phyloP scores from a whole-genome alignment of 2,113 vertebrate species.

The Pelecanus crispus region DNA sequence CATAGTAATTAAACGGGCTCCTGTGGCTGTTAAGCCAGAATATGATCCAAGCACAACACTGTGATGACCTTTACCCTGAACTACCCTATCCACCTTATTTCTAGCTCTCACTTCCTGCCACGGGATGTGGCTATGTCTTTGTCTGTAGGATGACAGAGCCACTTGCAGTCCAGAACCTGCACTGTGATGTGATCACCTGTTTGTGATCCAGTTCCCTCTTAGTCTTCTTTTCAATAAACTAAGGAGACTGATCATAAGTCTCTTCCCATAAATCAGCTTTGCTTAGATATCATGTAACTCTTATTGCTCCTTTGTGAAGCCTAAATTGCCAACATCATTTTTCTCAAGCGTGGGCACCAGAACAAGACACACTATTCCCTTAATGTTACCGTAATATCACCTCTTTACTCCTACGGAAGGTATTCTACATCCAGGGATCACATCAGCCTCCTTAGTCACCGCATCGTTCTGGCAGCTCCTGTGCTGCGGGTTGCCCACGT shows the following conservation, averaged over 20 bases:
- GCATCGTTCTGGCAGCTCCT: background rate
- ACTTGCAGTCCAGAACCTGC: background rate
- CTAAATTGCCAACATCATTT: background rate
- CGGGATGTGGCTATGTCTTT: background rate
- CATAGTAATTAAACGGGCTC: background rate
- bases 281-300: background rate
- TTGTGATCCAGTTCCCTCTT: background rate
- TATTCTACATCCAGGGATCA: background rate
- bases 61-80: background rate
- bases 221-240: background rate
- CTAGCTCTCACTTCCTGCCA: background rate
- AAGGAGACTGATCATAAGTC: background rate
- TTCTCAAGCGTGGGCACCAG: background rate
- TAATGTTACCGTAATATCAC: background rate
- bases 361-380: background rate
- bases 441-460: background rate
- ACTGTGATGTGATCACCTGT: no score
- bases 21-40: background rate
- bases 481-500: background rate
- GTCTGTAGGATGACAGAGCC: background rate
- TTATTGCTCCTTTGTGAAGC: background rate
- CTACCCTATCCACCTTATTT: background rate
- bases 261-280: background rate
- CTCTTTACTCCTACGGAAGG: background rate
- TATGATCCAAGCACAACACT: background rate